Evolutionary conservation across 2,888 invertebrate genomes (phyloP).

Genomic region (Lycaena phlaeas): DNA sequence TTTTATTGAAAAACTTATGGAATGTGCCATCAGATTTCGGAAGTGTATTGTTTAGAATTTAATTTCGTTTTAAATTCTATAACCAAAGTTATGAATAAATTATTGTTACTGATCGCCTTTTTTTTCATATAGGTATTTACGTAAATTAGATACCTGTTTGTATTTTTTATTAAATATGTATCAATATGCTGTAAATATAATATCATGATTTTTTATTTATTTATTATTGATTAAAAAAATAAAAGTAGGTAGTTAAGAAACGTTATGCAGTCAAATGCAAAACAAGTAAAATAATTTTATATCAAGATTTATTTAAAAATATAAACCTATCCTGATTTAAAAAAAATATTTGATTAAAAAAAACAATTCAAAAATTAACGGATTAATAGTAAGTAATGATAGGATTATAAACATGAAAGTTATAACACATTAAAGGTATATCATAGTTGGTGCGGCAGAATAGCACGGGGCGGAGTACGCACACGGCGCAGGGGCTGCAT

Average conservation of each 20-base stretch:
- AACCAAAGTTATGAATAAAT: conserved; percentile 48
- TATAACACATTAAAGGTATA: conserved; percentile 7
- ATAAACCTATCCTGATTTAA: too few species aligned
- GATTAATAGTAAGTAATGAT: conserved; percentile 2
- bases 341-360: too few species aligned
- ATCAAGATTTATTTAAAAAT: too few species aligned
- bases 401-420: background rate
- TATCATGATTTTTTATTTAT: too few species aligned
- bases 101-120: conserved; percentile 25
- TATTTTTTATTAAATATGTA: too few species aligned
- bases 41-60: conserved; percentile 45
- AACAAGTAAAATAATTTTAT: too few species aligned
- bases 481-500: background rate
- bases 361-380: too few species aligned
- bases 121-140: conserved; percentile 13
- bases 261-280: too few species aligned
- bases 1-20: conserved; percentile 26
- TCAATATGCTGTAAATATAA: too few species aligned
- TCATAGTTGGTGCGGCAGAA: conserved; percentile 6
- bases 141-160: too few species aligned
- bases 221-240: too few species aligned
- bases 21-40: conserved; percentile 22
- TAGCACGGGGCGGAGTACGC: conserved; percentile 10
- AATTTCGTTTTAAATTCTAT: conserved; percentile 51
- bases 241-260: too few species aligned